Base-by-base conservation (phyloP, 2,113 vertebrate genomes). In the Oncorhynchus nerka region DNA sequence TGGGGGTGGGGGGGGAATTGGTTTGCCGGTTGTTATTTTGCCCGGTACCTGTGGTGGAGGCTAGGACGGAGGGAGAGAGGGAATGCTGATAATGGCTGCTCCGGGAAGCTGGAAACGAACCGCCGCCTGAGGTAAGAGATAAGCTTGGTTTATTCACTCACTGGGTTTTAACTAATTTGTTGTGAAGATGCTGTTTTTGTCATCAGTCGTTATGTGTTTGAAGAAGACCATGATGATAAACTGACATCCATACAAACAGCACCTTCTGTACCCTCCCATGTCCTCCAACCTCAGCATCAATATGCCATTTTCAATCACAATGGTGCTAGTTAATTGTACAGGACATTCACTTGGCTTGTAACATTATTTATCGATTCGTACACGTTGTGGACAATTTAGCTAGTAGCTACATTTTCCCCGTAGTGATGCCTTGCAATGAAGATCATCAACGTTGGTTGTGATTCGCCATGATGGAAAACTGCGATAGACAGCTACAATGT, bases 1-100 rank as follows among this genome's bases (percentile, higher is more conserved):
- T 84, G 88, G 34, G 34, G 34, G 34, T 7, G 34, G 34, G 34
- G 85, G 88, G 89, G 81, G 87, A 88, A 88, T 15, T 74, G 75
- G 79, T 80, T 75, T 74, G 79, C 91, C 89, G 89, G 90, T 90
- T 90, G 83, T 83, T 87, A 80, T 72, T 67, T 64, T 78, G 34
- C 68, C 68, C 70, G 70, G 70, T 65, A 73, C 22, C 77, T 39
- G 77, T 55, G 55, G 83, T 83, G 89, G 90, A 92, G 82, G 78
- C 74, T 82, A 79, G 81, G 83, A 79, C 90, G 75, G 85, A 87
- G 88, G 39, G 83, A 89, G 86, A 90, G 81, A 75, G 86, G 76
- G 89, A 86, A 88, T 75, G 91, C 91, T 84, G 90, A 91, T 92
- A 86, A 94, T 94, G 93, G 92, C 93, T 93, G 92, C 91, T 91